Evolutionary conservation across 2,888 invertebrate genomes (phyloP), one percentile per base, ranked within the genome.

Genomic region (Rhingia rostrata): DNA sequence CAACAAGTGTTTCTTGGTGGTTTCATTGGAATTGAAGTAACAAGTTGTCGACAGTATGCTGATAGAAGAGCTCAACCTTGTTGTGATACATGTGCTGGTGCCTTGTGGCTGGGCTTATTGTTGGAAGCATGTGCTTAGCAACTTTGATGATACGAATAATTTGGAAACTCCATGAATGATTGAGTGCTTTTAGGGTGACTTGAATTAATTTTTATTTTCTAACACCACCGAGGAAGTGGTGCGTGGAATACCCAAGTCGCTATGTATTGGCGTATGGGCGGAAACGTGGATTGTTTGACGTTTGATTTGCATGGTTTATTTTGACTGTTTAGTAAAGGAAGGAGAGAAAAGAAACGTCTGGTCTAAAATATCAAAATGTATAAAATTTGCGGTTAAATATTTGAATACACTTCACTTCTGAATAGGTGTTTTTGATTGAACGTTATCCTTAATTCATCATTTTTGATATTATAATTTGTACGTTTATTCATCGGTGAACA

Each of bases 1-100:
- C 73, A 83, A 74, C 83, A 78, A 67, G 73, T 75, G 70, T 43
- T 51, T 67, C 60, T 30, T 9, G 10, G 66, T 32, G 56, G n/a
- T 5, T 39, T 53, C 30, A 30, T 5, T 70, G 64, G 70, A 78
- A 70, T 33, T 3, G 4, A 14, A 64, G 58, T 22, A 22, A 56
- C 60, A 69, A 49, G 53, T 10, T 54, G 32, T 4, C 6, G 10
- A 53, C 69, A 47, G 33, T 61, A 43, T 70, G 43, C 7, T 39
- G 14, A 6, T 56, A n/a, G 6, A 4, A 12, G 5, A 35, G 22
- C 4, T 45, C 45, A 7, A 64, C 63, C 14, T 60, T 60, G 60
- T 43, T 4, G 22, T 2, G 47, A 64, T 32, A 37, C 32, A 33
- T 56, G 4, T 14, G 14, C 12, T 1, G 10, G 2, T 37, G 30